phyloP scores from a whole-genome alignment of 2,797 vertebrate species.

The Sternarchorhynchus goeldii region DNA sequence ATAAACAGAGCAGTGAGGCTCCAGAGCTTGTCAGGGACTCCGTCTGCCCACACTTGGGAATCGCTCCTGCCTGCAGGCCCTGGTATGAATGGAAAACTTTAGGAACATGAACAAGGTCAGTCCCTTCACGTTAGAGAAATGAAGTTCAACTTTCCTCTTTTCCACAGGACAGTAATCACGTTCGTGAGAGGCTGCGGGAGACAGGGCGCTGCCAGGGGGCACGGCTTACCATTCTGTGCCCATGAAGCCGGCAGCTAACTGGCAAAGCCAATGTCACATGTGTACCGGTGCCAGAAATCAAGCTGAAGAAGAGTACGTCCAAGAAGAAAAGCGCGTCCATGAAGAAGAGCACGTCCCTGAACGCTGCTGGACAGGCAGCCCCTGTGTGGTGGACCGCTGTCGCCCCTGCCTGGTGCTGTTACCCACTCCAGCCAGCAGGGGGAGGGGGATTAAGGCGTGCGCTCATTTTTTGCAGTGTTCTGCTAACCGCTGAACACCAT shows the following conservation, averaged over 20 bases:
- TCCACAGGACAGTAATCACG: conserved; percentile 7
- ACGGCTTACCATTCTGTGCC: not conserved
- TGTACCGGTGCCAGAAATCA: not conserved
- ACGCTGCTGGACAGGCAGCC: too few relatives aligned
- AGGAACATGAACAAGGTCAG: conserved; percentile 32
- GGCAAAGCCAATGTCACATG: not conserved
- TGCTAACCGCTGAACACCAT: too few relatives aligned
- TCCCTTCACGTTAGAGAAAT: not conserved
- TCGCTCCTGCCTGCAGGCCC: conserved; percentile 30
- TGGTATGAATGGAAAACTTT: conserved; percentile 20
- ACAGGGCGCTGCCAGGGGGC: not conserved
- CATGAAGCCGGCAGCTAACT: not conserved
- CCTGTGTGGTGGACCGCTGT: conserved; percentile 7
- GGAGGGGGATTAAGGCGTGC: conserved; percentile 15
- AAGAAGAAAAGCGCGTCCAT: too few relatives aligned
- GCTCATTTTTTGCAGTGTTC: not conserved
- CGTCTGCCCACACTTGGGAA: conserved; percentile 52
- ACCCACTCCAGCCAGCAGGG: conserved; percentile 29
- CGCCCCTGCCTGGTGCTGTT: conserved; percentile 35
- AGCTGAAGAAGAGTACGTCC: too few relatives aligned
- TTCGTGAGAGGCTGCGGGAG: not conserved
- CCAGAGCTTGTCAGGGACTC: conserved; percentile 61
- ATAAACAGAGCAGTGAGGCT: conserved; percentile 10
- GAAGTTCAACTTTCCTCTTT: not conserved
- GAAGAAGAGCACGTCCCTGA: too few relatives aligned